Conservation (phyloP, 2,113 vertebrate genomes). For the Pteronura brasiliensis region DNA sequence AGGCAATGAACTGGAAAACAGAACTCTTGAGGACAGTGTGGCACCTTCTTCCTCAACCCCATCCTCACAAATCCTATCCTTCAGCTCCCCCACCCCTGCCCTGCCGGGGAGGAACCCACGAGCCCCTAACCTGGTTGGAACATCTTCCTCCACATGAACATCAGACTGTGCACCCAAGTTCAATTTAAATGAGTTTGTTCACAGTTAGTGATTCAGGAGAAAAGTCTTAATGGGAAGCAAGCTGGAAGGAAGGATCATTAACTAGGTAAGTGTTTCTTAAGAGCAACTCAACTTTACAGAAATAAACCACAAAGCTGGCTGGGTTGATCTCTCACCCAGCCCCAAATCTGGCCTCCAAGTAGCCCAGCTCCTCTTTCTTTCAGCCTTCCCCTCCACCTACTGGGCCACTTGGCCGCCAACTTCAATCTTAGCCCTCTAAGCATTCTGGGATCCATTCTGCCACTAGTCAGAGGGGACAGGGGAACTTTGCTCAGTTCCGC, state of each 20-base stretch:
- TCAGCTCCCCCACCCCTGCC: neutral
- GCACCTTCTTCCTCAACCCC: neutral
- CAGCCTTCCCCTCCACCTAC: neutral
- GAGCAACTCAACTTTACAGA: neutral
- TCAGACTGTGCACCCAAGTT: neutral
- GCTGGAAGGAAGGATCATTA: neutral
- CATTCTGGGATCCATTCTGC: neutral
- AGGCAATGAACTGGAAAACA: neutral
- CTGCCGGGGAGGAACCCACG: accelerated
- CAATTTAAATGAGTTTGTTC: neutral
- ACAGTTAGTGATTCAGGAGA: neutral
- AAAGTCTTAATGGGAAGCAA: neutral
- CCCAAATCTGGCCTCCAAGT: neutral
- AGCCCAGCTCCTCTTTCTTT: neutral
- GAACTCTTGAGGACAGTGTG: neutral
- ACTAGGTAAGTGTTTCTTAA: neutral
- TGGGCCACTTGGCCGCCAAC: neutral
- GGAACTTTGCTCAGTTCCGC: neutral
- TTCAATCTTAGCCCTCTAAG: neutral
- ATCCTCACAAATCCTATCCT: neutral
- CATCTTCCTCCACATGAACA: neutral
- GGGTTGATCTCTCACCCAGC: neutral
- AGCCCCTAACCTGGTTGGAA: neutral
- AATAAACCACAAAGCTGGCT: neutral
- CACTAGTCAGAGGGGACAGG: neutral